Conservation (phyloP, 2,888 invertebrate genomes). For the Lithophane socia region DNA sequence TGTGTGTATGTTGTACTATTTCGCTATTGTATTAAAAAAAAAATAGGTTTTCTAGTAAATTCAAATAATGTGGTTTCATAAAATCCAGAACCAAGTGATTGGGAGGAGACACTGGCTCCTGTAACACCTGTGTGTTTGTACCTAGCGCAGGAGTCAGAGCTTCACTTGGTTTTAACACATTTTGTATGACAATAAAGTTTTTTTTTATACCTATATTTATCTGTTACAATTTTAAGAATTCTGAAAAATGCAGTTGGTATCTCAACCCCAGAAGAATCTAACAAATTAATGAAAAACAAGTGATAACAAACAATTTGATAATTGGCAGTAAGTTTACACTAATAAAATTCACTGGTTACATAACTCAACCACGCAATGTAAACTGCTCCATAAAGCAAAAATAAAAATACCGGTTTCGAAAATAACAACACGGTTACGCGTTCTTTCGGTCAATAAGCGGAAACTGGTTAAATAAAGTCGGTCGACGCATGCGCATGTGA, state of each 20-base stretch:
- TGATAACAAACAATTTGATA: conserved; percentile 37
- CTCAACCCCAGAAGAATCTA: background rate
- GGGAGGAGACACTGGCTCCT: too few species aligned
- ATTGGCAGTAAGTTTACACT: conserved; percentile 17
- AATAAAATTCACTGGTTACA: conserved; percentile 34
- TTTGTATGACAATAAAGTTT: too few species aligned
- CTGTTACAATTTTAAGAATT: background rate
- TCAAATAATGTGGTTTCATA: too few species aligned
- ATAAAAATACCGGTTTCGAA: conserved; percentile 54
- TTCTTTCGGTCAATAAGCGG: conserved; percentile 52
- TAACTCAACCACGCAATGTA: conserved; percentile 51
- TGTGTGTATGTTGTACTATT: too few species aligned
- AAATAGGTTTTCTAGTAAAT: too few species aligned
- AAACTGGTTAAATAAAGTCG: conserved; percentile 51
- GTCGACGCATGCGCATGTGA: conserved; percentile 41
- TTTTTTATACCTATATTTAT: too few species aligned
- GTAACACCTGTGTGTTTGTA: too few species aligned
- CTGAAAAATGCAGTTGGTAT: background rate
- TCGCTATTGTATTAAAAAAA: too few species aligned
- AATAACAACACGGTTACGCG: conserved; percentile 49
- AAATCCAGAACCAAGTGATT: too few species aligned
- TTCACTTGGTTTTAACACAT: too few species aligned
- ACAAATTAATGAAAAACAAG: background rate
- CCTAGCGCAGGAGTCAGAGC: too few species aligned
- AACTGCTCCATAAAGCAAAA: conserved; percentile 53